Conservation (phyloP, 2,113 vertebrate species). For the Chionomys nivalis region DNA sequence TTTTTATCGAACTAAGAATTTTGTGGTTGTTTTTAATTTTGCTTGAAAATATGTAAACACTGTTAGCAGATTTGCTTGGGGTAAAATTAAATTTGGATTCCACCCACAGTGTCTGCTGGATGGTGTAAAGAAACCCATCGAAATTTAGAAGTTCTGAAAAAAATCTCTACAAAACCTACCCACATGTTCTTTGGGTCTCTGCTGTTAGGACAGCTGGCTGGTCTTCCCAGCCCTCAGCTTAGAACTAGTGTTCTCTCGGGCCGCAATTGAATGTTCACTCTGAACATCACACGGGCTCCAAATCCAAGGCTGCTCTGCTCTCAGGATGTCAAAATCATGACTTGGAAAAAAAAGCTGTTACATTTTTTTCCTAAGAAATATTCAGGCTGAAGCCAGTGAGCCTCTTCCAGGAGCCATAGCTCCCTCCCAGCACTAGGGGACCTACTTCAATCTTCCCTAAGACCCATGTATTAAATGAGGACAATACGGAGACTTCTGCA, state of each 20-base stretch:
- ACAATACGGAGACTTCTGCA: constrained; percentile 56
- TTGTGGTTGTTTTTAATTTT: constrained; percentile 12
- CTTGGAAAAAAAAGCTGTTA: neutral
- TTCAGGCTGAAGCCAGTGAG: constrained; percentile 35
- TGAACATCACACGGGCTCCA: neutral
- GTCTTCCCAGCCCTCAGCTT: neutral
- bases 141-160: constrained; percentile 3
- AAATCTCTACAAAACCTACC: neutral
- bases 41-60: constrained; percentile 45
- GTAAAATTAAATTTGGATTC: constrained; percentile 60
- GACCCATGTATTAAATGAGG: constrained; percentile 60
- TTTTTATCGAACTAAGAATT: constrained; percentile 31
- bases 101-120: neutral
- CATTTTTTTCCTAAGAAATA: constrained; percentile 11
- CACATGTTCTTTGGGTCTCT: neutral
- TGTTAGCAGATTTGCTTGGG: constrained; percentile 55
- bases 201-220: neutral
- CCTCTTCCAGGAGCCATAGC: constrained; percentile 34
- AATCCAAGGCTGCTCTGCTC: constrained; percentile 6
- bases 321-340: constrained; percentile 39
- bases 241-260: neutral
- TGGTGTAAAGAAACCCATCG: neutral
- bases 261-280: neutral
- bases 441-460: constrained; percentile 43
- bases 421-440: neutral